Evolutionary conservation across 2,113 vertebrate genomes (phyloP).

Genomic region (Boulengeromyrus knoepffleri): DNA sequence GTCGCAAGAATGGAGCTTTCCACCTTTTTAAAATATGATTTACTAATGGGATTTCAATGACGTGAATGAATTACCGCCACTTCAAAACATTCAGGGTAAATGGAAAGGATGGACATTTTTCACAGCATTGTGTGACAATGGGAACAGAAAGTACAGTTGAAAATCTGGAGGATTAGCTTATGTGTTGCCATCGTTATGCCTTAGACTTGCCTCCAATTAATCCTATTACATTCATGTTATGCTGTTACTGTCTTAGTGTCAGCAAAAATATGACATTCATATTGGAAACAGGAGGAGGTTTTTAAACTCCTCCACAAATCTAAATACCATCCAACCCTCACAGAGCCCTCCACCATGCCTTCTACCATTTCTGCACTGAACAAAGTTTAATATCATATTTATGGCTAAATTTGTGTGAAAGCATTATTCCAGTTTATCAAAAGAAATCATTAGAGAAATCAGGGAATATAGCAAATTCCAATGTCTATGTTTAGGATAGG

Average conservation of each 20-base stretch:
- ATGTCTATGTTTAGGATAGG: not conserved
- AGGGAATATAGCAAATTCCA: not conserved
- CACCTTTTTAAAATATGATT: not conserved
- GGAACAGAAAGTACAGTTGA: not conserved
- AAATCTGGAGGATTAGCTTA: not conserved
- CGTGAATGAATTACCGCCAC: not conserved
- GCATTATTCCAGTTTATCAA: not conserved
- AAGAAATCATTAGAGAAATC: not conserved
- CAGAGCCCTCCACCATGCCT: not conserved
- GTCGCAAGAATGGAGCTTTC: not conserved
- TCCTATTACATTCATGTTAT: not conserved
- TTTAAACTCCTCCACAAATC: not conserved
- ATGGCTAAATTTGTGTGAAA: too few relatives aligned
- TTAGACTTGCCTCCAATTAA: not conserved
- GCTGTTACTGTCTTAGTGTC: not conserved
- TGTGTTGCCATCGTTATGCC: not conserved
- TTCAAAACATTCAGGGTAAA: not conserved
- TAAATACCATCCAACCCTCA: not conserved
- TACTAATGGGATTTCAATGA: not conserved
- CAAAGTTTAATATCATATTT: not conserved
- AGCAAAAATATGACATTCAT: not conserved
- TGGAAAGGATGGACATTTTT: not conserved
- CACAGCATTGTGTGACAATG: not conserved
- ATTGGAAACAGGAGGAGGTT: not conserved
- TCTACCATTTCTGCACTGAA: not conserved